Conservation (phyloP, 2,113 vertebrate species). For the Gopherus evgoodei region DNA sequence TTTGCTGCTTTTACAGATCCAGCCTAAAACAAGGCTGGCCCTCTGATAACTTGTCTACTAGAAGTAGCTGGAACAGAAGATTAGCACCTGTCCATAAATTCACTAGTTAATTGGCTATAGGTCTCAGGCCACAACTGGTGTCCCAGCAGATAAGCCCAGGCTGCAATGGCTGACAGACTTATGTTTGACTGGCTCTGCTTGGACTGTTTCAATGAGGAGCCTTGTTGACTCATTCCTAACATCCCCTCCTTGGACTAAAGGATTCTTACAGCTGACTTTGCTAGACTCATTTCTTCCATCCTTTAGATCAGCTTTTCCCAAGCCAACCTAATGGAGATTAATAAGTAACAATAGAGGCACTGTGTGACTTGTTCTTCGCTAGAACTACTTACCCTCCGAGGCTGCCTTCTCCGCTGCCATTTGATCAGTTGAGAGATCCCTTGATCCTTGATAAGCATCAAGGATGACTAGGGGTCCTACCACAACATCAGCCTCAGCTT, state of each 20-base stretch:
- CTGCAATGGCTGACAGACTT: no score
- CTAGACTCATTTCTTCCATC: neutral
- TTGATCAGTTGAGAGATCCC: neutral
- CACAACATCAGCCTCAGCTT: conserved; percentile 43
- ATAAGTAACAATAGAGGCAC: no score
- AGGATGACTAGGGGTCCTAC: conserved; percentile 65
- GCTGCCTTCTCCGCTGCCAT: neutral
- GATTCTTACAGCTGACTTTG: neutral
- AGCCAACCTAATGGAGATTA: neutral
- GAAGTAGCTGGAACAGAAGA: neutral
- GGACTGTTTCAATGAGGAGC: no score
- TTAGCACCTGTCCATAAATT: no score
- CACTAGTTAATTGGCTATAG: no score
- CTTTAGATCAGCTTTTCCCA: neutral
- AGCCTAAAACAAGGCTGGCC: no score
- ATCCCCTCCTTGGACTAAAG: neutral
- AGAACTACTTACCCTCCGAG: no score
- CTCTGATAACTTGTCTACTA: neutral
- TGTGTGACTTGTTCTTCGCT: no score
- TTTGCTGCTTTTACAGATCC: no score
- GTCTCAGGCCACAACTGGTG: neutral
- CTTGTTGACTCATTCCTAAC: neutral
- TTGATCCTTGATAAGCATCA: neutral
- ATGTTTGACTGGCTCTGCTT: no score
- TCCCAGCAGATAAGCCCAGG: neutral